Conservation (phyloP, 2,113 vertebrate genomes). For the Saccopteryx bilineata region DNA sequence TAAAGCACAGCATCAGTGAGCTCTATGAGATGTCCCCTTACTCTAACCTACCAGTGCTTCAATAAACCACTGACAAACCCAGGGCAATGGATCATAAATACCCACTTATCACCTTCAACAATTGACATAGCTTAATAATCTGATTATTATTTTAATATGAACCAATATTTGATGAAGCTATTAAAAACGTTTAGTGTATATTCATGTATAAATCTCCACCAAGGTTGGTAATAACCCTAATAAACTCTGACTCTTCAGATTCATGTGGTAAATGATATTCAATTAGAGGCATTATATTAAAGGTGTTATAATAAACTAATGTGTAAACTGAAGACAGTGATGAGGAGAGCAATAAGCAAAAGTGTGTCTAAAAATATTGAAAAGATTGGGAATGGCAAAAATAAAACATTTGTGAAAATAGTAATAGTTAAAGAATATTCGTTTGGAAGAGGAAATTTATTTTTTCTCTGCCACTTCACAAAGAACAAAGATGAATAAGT, state of each 20-base stretch:
- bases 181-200: not conserved
- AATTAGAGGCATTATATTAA: not conserved
- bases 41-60: not conserved
- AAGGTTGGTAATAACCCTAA: not conserved
- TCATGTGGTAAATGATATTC: not conserved
- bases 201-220: not conserved
- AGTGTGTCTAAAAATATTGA: not conserved
- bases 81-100: not conserved
- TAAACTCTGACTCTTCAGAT: not conserved
- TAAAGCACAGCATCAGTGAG: not conserved
- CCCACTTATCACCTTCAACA: not conserved
- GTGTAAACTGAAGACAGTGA: not conserved
- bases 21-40: not conserved
- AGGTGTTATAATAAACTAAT: not conserved
- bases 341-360: not conserved
- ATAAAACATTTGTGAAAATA: conserved; percentile 29
- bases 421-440: conserved; percentile 36
- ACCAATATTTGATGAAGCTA: conserved; percentile 18
- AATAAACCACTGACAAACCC: not conserved
- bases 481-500: conserved; percentile 42
- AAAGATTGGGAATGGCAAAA: not conserved
- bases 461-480: conserved; percentile 46
- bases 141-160: conserved; percentile 17
- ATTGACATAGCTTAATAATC: not conserved
- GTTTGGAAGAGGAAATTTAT: not conserved